Conservation (phyloP, 2,113 vertebrate genomes). For the Limnothrissa miodon region DNA sequence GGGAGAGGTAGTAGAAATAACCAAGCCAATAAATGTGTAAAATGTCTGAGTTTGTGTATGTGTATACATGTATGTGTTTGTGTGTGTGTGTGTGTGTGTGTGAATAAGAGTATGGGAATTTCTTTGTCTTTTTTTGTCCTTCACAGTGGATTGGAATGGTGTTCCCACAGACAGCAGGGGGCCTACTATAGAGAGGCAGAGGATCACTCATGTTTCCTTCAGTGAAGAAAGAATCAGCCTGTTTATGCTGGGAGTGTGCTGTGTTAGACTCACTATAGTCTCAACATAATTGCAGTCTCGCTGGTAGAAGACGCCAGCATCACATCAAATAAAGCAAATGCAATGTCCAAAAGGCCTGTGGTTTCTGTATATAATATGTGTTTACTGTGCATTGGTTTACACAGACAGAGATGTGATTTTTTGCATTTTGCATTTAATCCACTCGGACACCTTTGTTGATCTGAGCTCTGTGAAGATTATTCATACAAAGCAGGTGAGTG, state of each 20-base stretch:
- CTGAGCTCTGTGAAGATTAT: too few species aligned
- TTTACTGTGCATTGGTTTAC: too few species aligned
- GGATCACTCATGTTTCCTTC: neutral
- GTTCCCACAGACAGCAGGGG: neutral
- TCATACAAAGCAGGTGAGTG: too few species aligned
- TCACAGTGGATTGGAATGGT: neutral
- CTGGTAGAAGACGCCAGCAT: neutral
- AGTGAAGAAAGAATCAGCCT: neutral
- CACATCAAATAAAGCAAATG: neutral
- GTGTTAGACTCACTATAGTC: neutral
- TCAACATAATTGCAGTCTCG: neutral
- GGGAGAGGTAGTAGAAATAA: too few species aligned
- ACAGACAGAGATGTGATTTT: neutral
- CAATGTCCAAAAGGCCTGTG: too few species aligned
- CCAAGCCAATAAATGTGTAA: conserved; percentile 22
- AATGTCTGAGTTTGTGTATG: neutral
- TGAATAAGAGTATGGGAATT: neutral
- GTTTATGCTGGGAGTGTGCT: neutral
- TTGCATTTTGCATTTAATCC: neutral
- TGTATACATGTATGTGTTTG: neutral
- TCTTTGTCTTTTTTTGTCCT: neutral
- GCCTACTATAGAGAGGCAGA: neutral
- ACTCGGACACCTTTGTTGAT: too few species aligned
- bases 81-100: neutral
- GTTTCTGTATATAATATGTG: too few species aligned